Evolutionary conservation across 2,797 vertebrate genomes (phyloP).

Genomic region (Epinephelus coioides): DNA sequence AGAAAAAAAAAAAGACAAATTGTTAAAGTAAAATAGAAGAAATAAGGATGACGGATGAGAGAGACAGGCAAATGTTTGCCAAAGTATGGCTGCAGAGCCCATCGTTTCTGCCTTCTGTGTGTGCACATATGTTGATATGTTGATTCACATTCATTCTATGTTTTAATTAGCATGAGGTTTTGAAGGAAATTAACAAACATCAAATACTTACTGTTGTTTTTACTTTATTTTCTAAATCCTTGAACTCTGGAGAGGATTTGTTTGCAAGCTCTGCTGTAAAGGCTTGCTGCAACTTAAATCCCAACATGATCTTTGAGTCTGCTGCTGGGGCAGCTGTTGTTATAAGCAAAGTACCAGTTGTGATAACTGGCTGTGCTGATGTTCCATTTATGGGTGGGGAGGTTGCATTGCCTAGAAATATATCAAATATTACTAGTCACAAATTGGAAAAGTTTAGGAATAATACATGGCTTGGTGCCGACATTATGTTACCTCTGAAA

Average conservation of each 20-base stretch:
- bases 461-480: no score
- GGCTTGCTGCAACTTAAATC: rapidly evolving
- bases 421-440: no score
- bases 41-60: not conserved
- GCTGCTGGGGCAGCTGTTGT: not conserved
- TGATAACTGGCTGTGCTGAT: not conserved
- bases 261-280: not conserved
- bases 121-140: no score
- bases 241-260: constrained; percentile 16
- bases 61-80: no score
- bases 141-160: not conserved
- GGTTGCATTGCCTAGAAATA: no score
- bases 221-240: not conserved
- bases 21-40: not conserved
- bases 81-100: no score
- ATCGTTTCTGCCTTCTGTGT: no score
- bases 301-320: not conserved
- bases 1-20: constrained; percentile 4
- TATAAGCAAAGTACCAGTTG: not conserved
- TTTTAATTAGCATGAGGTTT: not conserved
- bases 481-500: no score
- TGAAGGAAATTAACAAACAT: no score
- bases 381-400: no score
- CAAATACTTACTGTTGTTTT: not conserved
- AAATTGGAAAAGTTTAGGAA: no score